Evolutionary conservation across 2,113 vertebrate species (phyloP).

Genomic region (Gallinago paraguaiae): DNA sequence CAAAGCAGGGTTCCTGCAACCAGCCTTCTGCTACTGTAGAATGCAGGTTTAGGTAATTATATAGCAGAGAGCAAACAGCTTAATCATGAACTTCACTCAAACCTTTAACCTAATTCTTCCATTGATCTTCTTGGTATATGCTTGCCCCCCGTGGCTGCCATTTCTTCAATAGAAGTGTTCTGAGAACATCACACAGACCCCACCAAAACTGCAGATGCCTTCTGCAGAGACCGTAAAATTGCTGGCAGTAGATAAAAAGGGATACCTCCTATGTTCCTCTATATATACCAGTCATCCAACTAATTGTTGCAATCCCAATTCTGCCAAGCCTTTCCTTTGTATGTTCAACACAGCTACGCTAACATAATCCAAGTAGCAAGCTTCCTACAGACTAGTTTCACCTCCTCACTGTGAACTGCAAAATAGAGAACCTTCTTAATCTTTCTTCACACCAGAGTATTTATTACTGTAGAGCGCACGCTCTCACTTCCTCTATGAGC

Average conservation of each 20-base stretch:
- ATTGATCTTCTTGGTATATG: background rate
- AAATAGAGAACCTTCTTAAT: background rate
- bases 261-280: background rate
- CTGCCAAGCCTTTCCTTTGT: background rate
- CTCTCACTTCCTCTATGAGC: constrained; percentile 16
- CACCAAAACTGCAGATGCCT: background rate
- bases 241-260: background rate
- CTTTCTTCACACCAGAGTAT: background rate
- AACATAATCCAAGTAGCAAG: background rate
- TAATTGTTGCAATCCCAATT: background rate
- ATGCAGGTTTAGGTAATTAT: background rate
- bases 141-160: background rate
- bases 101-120: background rate
- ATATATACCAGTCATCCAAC: background rate
- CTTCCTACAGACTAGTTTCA: background rate
- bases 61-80: background rate
- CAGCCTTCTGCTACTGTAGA: background rate
- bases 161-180: background rate
- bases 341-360: background rate
- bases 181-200: background rate
- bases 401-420: background rate
- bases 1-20: background rate
- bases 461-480: background rate
- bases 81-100: background rate
- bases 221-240: background rate